Evolutionary conservation across 2,113 vertebrate genomes (phyloP).

Genomic region (Podiceps cristatus): DNA sequence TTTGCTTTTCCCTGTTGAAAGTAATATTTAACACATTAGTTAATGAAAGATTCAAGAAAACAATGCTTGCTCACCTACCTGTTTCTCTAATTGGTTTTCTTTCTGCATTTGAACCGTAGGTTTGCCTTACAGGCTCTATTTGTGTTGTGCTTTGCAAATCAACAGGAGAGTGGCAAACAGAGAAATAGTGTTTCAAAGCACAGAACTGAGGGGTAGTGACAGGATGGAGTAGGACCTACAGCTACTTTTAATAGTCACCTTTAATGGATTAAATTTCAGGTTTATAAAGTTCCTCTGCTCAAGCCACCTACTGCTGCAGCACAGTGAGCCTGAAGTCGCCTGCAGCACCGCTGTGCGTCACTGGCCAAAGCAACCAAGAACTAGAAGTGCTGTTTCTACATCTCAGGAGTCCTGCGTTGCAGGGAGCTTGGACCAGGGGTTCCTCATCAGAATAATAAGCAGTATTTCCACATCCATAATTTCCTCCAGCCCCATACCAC

Average conservation of each 20-base stretch:
- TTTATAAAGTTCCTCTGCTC: not conserved
- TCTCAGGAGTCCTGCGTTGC: not conserved
- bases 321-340: rapidly evolving
- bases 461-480: not conserved
- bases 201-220: not conserved
- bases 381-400: rapidly evolving
- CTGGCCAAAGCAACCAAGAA: not conserved
- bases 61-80: not conserved
- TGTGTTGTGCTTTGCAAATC: not conserved
- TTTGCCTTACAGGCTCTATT: not conserved
- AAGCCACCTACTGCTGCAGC: not conserved
- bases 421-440: not conserved
- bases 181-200: not conserved
- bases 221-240: not conserved
- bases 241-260: not conserved
- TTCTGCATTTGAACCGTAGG: not conserved
- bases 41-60: not conserved
- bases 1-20: not conserved
- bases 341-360: not conserved
- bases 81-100: not conserved
- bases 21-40: not conserved
- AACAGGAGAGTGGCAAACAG: not conserved
- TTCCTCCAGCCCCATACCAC: not conserved
- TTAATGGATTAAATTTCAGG: not conserved
- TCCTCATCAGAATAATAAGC: not conserved